phyloP scores from a whole-genome alignment of 1,140 invertebrate genomes.

The Drosophila malerkotliana region DNA sequence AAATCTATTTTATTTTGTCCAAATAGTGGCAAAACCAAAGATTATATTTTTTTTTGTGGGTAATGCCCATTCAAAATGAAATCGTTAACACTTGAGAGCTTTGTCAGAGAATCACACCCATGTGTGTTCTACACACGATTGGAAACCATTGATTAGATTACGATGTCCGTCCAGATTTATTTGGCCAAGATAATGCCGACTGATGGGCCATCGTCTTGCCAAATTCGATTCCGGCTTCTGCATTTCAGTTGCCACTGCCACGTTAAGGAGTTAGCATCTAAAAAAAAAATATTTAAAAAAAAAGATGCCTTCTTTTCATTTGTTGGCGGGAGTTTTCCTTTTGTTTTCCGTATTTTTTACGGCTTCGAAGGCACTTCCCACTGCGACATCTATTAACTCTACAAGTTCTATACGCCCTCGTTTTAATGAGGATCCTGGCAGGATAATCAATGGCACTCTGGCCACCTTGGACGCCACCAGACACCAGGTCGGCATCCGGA shows the following conservation, averaged over 20 bases:
- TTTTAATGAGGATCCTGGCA: constrained; percentile 53
- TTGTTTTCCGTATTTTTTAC: background rate
- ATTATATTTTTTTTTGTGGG: background rate
- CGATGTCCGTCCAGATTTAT: constrained; percentile 46
- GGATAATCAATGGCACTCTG: constrained; percentile 75
- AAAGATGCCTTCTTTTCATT: background rate
- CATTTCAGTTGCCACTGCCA: constrained; percentile 39
- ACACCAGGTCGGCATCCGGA: constrained; percentile 78
- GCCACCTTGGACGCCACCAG: constrained; percentile 58
- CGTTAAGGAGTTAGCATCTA: constrained; percentile 28
- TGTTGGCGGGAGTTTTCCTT: constrained; percentile 6
- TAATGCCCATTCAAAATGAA: background rate
- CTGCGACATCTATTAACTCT: background rate
- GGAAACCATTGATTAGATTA: constrained; percentile 45
- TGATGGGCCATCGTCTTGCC: constrained; percentile 5
- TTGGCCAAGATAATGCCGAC: constrained; percentile 15
- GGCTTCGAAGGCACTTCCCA: background rate
- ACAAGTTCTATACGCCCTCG: constrained; percentile 28
- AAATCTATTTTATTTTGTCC: background rate
- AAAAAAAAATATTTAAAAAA: background rate
- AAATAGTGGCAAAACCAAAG: background rate
- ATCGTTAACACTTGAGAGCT: background rate
- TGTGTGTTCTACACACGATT: constrained; percentile 4
- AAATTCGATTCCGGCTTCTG: constrained; percentile 2
- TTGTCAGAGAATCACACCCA: background rate